These are phyloP conservation scores for Ptiloglossa arizonensis DNA, from an alignment of 1,140 invertebrate genomes.

Conservation along the genomic window DNA sequence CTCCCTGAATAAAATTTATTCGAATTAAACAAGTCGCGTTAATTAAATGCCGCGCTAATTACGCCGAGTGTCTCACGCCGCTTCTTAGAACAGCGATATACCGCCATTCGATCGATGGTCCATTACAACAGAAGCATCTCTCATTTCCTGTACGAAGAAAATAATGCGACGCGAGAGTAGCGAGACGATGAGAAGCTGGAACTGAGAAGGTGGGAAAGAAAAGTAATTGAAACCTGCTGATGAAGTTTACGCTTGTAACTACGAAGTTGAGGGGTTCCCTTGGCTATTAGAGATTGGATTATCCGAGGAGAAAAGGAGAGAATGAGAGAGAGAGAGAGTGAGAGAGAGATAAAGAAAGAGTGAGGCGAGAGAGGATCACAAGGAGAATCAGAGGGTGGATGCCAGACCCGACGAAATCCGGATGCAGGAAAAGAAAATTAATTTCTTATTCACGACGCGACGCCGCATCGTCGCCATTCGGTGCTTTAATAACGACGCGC, in stretches of 20 bases:
- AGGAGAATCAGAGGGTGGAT: slow-evolving; percentile 14
- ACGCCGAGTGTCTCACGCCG: not conserved
- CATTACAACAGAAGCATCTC: slow-evolving; percentile 28
- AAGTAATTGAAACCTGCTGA: slow-evolving; percentile 65
- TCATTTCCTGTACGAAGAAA: slow-evolving; percentile 38
- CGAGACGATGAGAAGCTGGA: slow-evolving; percentile 1
- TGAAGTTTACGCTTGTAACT: slow-evolving; percentile 69
- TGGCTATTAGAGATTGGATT: slow-evolving; percentile 66
- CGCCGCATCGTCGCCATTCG: slow-evolving; percentile 44
- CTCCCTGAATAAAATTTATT: no score
- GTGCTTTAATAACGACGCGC: slow-evolving; percentile 49
- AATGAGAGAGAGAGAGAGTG: not conserved
- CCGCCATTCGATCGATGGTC: not conserved
- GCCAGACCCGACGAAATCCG: slow-evolving; percentile 22
- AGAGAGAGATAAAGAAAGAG: not conserved
- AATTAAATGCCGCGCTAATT: slow-evolving; percentile 29
- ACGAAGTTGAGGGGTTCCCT: slow-evolving; percentile 62
- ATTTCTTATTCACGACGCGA: slow-evolving; percentile 65
- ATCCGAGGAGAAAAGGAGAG: not conserved
- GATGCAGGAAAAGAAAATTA: slow-evolving; percentile 58
- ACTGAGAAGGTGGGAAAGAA: slow-evolving; percentile 48
- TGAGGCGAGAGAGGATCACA: not conserved
- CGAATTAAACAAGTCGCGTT: not conserved
- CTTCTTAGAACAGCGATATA: not conserved
- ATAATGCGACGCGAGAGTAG: slow-evolving; percentile 23